Base-by-base conservation (phyloP, 1,140 invertebrate genomes). In the Drosophila melanica region DNA sequence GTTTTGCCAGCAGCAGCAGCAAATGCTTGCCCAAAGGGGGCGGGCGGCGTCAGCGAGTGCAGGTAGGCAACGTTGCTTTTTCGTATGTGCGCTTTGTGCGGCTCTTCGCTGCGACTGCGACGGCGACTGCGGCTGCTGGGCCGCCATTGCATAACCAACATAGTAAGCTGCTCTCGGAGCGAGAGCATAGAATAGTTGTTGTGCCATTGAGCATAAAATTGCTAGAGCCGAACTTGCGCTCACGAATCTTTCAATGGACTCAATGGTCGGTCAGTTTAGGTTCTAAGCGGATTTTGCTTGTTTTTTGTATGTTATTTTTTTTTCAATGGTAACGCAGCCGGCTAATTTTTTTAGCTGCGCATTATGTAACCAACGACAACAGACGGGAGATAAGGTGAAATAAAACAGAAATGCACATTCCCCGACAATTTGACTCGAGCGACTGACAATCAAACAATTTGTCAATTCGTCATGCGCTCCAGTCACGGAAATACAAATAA, bases 401-500 rank as follows among this genome's bases (percentile, higher is more conserved):
- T 10, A 16, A 59, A 44, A 66, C 11, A 33, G 47, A 71, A 57
- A 70, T 70, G 58, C 58, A 55, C 59, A 70, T 63, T 48, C 35
- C 27, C 27, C 27, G 50, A 30, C 20, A 12, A 48, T 55, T 64
- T 64, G 23, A 48, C 47, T 67, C 14, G 23, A 60, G 33, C 64
- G 42, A 70, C 51, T 55, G 37, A 70, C 51, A 59, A 72, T 68
- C 66, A 75, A 33, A 41, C 27, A 62, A 71, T 58, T 63, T 51
- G 33, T 58, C 75, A 78, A 54, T 76, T 55, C 57, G 57, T 69
- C 66, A 69, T 62, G 48, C 58, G 39, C 33, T 71, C 18, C 35
- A 71, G 35, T 41, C 42, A 70, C 80, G 75, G 71, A 82, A 79
- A 79, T 69, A 74, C 74, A 85, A 85, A 84, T 70, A 77, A 62